Conservation (phyloP, 2,888 invertebrate species). For the Dinocampus coccinellae region DNA sequence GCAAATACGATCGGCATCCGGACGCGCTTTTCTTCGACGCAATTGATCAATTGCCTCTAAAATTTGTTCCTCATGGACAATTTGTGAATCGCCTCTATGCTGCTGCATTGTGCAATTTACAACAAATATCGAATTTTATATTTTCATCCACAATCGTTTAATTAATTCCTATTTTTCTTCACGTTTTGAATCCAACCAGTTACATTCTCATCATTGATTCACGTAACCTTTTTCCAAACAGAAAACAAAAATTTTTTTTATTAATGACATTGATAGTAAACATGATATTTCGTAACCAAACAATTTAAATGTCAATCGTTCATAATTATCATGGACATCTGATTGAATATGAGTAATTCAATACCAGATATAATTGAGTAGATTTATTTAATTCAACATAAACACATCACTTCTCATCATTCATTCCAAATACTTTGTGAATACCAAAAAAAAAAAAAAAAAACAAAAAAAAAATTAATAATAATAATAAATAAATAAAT, state of each 20-base stretch:
- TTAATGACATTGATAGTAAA: not conserved
- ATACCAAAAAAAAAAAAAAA: no score
- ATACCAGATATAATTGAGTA: not conserved
- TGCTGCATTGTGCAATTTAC: constrained; percentile 53
- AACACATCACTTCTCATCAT: no score
- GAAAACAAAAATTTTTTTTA: not conserved
- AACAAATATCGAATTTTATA: no score
- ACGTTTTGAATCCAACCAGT: not conserved
- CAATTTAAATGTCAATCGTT: not conserved
- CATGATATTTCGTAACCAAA: not conserved
- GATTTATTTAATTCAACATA: not conserved
- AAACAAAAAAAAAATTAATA: no score
- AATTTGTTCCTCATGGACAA: constrained; percentile 81
- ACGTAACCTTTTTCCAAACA: no score
- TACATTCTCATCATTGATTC: not conserved
- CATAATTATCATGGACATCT: not conserved
- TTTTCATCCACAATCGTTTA: not conserved
- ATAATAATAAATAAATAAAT: no score
- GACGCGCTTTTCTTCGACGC: constrained; percentile 85
- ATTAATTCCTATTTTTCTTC: not conserved
- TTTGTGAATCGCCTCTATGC: constrained; percentile 71
- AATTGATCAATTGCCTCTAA: constrained; percentile 88
- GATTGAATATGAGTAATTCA: not conserved
- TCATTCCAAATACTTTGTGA: no score
- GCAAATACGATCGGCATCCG: constrained; percentile 86